phyloP scores from a whole-genome alignment of 2,888 invertebrate species.

The Orthonychiurus folsomi region DNA sequence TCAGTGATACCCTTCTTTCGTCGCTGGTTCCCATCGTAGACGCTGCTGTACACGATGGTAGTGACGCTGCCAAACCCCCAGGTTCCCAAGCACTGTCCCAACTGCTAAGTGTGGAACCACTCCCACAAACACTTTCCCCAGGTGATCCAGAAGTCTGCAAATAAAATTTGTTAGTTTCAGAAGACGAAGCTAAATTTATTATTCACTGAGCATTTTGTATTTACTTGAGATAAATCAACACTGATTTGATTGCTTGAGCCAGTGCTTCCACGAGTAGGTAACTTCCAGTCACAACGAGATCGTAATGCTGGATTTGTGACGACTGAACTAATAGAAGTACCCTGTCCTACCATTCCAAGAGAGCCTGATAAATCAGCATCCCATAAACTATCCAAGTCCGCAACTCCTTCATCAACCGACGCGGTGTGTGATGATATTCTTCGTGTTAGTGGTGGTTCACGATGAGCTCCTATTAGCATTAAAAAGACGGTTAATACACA shows the following conservation, averaged over 20 bases:
- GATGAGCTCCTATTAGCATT: constrained; percentile 13
- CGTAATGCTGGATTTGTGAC: constrained; percentile 25
- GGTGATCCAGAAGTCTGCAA: constrained; percentile 38
- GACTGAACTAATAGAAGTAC: constrained; percentile 33
- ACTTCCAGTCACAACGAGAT: constrained; percentile 39
- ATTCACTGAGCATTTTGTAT: too few relatives aligned
- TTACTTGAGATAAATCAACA: constrained; percentile 36
- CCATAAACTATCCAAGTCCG: constrained; percentile 37
- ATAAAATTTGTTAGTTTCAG: neutral
- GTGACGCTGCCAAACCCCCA: constrained; percentile 35
- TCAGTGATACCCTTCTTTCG: constrained; percentile 31
- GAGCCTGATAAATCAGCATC: constrained; percentile 34
- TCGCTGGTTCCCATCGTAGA: constrained; percentile 21
- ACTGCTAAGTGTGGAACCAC: constrained; percentile 38
- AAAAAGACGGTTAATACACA: neutral
- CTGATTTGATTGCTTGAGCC: constrained; percentile 35
- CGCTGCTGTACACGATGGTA: constrained; percentile 35
- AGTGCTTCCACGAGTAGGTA: constrained; percentile 35
- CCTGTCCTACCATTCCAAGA: constrained; percentile 27
- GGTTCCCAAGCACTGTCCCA: constrained; percentile 40
- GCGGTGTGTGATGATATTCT: constrained; percentile 29
- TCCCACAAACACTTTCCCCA: constrained; percentile 37
- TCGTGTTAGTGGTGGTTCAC: constrained; percentile 21
- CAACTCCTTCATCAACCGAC: constrained; percentile 45
- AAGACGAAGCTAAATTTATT: too few relatives aligned